Base-by-base conservation (phyloP, 2,888 invertebrate genomes). In the Cheilosia scutellata region DNA sequence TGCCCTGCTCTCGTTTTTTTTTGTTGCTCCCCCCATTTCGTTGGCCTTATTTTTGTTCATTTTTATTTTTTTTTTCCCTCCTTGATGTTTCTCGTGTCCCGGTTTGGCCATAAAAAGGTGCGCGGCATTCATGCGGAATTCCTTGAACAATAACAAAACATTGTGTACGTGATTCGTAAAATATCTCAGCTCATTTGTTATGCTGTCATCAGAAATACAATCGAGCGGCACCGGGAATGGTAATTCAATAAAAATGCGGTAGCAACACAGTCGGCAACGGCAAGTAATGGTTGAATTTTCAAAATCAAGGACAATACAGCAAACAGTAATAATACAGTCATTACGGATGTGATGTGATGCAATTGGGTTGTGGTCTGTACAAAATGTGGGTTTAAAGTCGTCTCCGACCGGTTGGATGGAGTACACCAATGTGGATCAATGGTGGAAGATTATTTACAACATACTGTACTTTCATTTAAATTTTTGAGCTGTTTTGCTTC, bases 151-250 rank as follows among this genome's bases (percentile, higher is more conserved):
- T 75, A 84, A 71, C 47, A 66, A 29, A 80, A 63, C 60, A 74
- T 74, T 47, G 78, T 47, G 72, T 65, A 74, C 78, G 57, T 78
- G 63, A 78, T 78, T 78, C 79, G 57, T 51, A 70, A 51, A 70
- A 70, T 53, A 63, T 63, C 31, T 70, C 44, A 70, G 62, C 78
- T 74, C 74, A 74, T 84, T 79, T 75, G 75, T 79, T 84, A 60
- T 84, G 40, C 58, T 84, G 70, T 79, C 70, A 70, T 66, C 57
- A 40, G 42, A 51, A 74, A 74, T 57, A 37, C 37, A 37, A 58
- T 13, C 65, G 60, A 53, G 13, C 25, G 51, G 55, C 27, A 5
- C 16, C n/a, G 33, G 33, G 44, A 49, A 77, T 65, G 65, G 75
- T 60, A 83, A 75, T 80, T 75, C 80, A 84, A 84, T 75, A 60